A percentile compares a stretch with the other conserved stretches of the same genome.
phyloP scores from a whole-genome alignment of 1,140 invertebrate species.

The Rhopalosiphum padi region DNA sequence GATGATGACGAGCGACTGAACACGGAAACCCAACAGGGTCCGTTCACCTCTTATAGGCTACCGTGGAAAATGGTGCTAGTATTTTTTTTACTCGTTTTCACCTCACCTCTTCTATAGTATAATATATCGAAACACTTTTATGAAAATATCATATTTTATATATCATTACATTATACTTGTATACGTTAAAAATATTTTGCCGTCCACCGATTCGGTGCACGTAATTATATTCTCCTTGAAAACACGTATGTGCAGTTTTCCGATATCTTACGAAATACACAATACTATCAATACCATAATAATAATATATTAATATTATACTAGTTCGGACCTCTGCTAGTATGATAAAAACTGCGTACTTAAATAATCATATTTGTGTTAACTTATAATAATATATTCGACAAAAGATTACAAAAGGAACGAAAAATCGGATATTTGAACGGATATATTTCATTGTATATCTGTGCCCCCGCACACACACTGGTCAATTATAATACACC shows the following conservation, averaged over 20 bases:
- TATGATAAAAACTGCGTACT: too few relatives aligned
- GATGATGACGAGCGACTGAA: not conserved
- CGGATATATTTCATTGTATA: not conserved
- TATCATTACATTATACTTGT: not conserved
- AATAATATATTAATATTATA: not conserved
- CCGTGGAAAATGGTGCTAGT: constrained; percentile 36
- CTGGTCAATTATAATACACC: not conserved
- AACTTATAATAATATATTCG: not conserved
- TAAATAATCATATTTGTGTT: not conserved
- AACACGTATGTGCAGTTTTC: not conserved
- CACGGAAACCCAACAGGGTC: constrained; percentile 27
- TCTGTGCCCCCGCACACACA: not conserved
- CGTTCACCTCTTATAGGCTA: constrained; percentile 44
- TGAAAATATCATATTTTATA: constrained; percentile 14
- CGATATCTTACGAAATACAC: not conserved
- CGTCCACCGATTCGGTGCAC: not conserved
- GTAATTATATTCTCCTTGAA: not conserved
- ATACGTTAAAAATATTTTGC: not conserved
- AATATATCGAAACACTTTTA: constrained; percentile 18
- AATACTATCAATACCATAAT: not conserved
- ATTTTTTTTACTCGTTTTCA: not conserved
- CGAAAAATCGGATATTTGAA: not conserved
- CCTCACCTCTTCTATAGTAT: not conserved
- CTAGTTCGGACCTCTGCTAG: not conserved
- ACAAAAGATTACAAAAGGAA: not conserved